A percentile compares a stretch with the other conserved stretches of the same genome.
Conservation (phyloP, 2,888 invertebrate genomes). For the Fissipunctia ypsillon region DNA sequence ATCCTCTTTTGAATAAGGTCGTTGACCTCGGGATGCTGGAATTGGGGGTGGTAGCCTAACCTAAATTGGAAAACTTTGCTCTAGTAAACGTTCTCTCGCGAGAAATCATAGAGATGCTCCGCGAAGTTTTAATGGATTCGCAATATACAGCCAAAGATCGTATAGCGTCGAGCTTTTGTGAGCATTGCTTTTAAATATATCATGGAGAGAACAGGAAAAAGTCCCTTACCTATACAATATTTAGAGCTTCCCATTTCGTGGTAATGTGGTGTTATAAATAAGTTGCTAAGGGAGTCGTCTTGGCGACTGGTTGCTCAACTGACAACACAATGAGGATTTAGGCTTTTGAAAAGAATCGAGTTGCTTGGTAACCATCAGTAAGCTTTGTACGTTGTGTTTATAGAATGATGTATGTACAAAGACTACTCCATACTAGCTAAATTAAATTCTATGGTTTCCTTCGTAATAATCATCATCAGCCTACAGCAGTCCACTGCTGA, state of each 20-base stretch:
- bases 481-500: no score
- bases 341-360: conserved; percentile 11
- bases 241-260: conserved; percentile 12
- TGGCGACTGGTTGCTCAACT: conserved; percentile 8
- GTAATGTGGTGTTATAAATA: conserved; percentile 35
- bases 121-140: conserved; percentile 67
- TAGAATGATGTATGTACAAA: neutral
- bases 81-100: conserved; percentile 58
- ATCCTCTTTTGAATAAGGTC: conserved; percentile 63
- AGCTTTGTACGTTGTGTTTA: neutral
- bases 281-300: conserved; percentile 27
- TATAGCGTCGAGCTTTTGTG: conserved; percentile 31
- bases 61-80: conserved; percentile 79
- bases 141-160: conserved; percentile 46
- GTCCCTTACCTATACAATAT: conserved; percentile 14
- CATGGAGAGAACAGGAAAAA: conserved; percentile 17
- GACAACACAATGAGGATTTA: conserved; percentile 22
- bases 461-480: neutral
- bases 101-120: conserved; percentile 65
- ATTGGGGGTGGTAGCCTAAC: conserved; percentile 67
- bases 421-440: neutral
- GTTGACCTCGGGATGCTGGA: conserved; percentile 56
- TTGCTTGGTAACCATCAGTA: conserved; percentile 24
- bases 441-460: neutral
- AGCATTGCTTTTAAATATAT: conserved; percentile 34